Conservation (phyloP, 1,140 invertebrate genomes). For the Kradibia gibbosae region DNA sequence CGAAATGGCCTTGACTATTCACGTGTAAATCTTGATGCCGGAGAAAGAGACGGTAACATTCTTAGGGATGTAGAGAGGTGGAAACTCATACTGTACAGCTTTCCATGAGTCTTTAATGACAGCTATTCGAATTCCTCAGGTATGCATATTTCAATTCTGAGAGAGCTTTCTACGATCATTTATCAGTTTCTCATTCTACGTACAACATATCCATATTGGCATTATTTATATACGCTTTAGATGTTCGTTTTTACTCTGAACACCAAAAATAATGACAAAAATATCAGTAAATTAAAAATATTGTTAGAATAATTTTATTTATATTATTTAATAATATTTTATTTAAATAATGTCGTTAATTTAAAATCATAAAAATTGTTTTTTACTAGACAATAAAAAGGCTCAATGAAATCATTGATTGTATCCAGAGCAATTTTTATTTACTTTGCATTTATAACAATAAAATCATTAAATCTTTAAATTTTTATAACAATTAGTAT, state of each 20-base stretch:
- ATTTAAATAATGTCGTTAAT: too few relatives aligned
- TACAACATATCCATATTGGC: not conserved
- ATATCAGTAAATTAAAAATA: too few relatives aligned
- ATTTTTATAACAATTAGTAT: too few relatives aligned
- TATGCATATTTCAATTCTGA: not conserved
- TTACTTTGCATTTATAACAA: not conserved
- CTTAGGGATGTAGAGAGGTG: not conserved
- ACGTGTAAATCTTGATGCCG: not conserved
- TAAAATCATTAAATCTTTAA: not conserved
- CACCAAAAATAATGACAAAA: not conserved
- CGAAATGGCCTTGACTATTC: not conserved
- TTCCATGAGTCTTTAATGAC: not conserved
- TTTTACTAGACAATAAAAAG: too few relatives aligned
- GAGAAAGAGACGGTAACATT: too few relatives aligned
- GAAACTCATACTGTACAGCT: not conserved
- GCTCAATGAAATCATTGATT: too few relatives aligned
- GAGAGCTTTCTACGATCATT: not conserved
- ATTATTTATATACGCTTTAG: not conserved
- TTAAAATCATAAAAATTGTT: too few relatives aligned
- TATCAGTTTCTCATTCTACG: not conserved
- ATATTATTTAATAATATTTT: too few relatives aligned
- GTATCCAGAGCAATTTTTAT: too few relatives aligned
- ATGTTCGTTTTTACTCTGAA: not conserved
- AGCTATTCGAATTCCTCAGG: not conserved
- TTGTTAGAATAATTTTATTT: too few relatives aligned